phyloP scores from a whole-genome alignment of 2,113 vertebrate genomes.

The Piprites chloris region DNA sequence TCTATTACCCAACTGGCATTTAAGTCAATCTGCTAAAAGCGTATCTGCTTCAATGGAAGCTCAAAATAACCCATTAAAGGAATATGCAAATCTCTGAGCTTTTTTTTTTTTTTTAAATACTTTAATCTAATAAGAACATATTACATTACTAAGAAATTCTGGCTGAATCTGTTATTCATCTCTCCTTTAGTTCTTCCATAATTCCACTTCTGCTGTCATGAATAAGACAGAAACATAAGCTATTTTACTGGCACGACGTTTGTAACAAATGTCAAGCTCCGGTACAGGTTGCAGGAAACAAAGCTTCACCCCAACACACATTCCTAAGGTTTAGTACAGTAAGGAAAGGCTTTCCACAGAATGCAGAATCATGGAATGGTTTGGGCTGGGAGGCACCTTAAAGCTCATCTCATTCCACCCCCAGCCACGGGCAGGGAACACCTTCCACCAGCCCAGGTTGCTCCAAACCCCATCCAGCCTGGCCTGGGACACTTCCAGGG shows the following conservation, averaged over 20 bases:
- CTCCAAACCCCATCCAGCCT: background rate
- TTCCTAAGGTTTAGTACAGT: fast-evolving
- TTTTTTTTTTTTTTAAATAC: background rate
- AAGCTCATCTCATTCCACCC: background rate
- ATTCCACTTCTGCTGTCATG: background rate
- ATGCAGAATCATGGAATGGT: background rate
- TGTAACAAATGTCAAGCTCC: background rate
- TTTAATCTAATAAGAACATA: slow-evolving; percentile 33
- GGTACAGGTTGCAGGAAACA: background rate
- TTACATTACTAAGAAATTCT: background rate
- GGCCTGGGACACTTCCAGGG: background rate
- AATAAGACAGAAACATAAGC: background rate
- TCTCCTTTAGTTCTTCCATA: background rate
- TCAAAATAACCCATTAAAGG: slow-evolving; percentile 34
- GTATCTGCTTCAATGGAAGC: slow-evolving; percentile 34
- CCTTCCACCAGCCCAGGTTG: fast-evolving
- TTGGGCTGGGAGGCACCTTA: background rate
- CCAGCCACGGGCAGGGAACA: background rate
- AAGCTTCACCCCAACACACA: background rate
- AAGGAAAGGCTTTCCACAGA: background rate
- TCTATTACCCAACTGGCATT: slow-evolving; percentile 38
- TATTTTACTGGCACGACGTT: background rate
- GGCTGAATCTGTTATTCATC: background rate
- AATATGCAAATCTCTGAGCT: slow-evolving; percentile 16
- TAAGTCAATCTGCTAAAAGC: slow-evolving; percentile 35